A percentile compares a stretch with the other conserved stretches of the same genome.
Evolutionary conservation across 2,888 invertebrate genomes (phyloP).

Genomic region (Clepsis dumicolana): DNA sequence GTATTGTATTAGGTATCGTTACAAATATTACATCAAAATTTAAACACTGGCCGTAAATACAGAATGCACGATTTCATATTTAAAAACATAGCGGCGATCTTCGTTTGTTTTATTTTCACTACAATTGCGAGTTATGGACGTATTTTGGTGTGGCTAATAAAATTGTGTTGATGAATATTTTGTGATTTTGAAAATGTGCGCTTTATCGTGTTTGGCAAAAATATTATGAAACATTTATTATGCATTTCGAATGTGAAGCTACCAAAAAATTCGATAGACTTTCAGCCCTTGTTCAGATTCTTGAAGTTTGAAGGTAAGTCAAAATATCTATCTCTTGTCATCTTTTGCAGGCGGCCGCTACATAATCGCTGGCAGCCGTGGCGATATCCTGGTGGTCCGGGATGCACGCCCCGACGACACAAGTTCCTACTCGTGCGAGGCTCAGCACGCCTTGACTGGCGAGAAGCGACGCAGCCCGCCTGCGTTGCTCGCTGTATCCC

Average conservation of each 20-base stretch:
- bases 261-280: too few species aligned
- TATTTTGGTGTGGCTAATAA: not conserved
- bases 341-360: conserved; percentile 89
- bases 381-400: conserved; percentile 88
- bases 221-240: too few species aligned
- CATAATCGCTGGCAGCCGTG: conserved; percentile 88
- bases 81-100: not conserved
- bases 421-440: conserved; percentile 91
- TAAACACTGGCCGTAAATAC: not conserved
- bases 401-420: conserved; percentile 90
- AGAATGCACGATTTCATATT: not conserved
- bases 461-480: conserved; percentile 91
- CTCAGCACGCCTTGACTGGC: conserved; percentile 92
- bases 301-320: too few species aligned
- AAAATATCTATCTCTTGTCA: conserved; percentile 16
- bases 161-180: not conserved
- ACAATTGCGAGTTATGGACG: not conserved
- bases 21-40: not conserved
- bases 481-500: conserved; percentile 89
- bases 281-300: too few species aligned
- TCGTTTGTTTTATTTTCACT: conserved; percentile 31
- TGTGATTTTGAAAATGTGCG: too few species aligned
- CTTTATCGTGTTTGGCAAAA: too few species aligned
- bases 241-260: too few species aligned
- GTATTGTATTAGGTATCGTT: not conserved